These are phyloP conservation scores for Armadillidium nasatum DNA, from an alignment of 1,140 invertebrate species.

Conservation along the genomic window DNA sequence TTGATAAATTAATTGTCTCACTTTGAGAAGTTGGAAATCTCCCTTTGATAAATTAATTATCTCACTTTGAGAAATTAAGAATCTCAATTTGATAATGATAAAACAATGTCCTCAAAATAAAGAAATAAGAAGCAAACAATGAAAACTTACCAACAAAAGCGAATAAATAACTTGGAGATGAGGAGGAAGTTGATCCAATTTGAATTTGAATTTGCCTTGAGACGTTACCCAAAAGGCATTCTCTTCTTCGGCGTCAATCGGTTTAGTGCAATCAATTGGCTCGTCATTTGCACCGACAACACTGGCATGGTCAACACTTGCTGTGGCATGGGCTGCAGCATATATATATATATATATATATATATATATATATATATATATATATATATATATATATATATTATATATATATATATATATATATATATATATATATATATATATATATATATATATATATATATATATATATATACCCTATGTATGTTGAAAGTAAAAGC, in stretches of 20 bases:
- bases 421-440: slow-evolving; percentile 10
- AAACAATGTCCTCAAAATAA: too few relatives aligned
- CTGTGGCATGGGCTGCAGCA: slow-evolving; percentile 57
- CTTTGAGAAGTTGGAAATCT: too few relatives aligned
- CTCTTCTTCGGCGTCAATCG: slow-evolving; percentile 46
- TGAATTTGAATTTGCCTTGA: slow-evolving; percentile 72
- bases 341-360: slow-evolving; percentile 1
- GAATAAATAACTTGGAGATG: slow-evolving; percentile 88
- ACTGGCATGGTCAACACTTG: slow-evolving; percentile 62
- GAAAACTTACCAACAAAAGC: slow-evolving; percentile 66
- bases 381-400: too few relatives aligned
- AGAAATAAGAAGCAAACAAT: too few relatives aligned
- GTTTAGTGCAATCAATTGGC: slow-evolving; percentile 46
- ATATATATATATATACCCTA: slow-evolving; percentile 16
- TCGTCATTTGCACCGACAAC: slow-evolving; percentile 61
- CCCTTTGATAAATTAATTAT: too few relatives aligned
- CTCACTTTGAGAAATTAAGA: too few relatives aligned
- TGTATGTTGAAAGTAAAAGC: too few relatives aligned
- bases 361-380: background rate
- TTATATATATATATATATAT: slow-evolving; percentile 11
- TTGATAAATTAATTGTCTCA: too few relatives aligned
- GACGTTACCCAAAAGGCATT: slow-evolving; percentile 21
- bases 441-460: slow-evolving; percentile 21
- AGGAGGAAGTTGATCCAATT: slow-evolving; percentile 83
- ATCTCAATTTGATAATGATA: too few relatives aligned